phyloP scores from a whole-genome alignment of 2,888 invertebrate genomes.

The Tenthredo scrophulariae region DNA sequence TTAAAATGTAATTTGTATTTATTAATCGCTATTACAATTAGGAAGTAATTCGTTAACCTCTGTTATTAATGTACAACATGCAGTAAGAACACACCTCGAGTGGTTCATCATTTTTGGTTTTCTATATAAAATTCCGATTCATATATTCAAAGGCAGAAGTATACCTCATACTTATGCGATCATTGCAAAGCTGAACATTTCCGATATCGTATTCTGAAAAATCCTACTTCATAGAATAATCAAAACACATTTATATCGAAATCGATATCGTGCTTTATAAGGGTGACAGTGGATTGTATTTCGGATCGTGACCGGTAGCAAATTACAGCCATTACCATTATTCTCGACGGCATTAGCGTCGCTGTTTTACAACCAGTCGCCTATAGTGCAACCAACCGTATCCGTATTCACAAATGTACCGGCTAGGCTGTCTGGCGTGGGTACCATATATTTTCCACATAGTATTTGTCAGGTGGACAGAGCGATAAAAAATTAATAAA shows the following conservation, averaged over 20 bases:
- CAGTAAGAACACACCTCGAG: not conserved
- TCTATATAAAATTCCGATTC: not conserved
- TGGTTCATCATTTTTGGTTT: not conserved
- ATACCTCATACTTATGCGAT: not conserved
- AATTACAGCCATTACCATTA: constrained; percentile 47
- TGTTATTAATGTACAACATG: not conserved
- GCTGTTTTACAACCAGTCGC: constrained; percentile 43
- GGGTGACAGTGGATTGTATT: constrained; percentile 34
- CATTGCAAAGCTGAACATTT: not conserved
- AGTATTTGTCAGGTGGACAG: not conserved
- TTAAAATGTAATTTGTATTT: constrained; percentile 17
- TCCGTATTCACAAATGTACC: constrained; percentile 16
- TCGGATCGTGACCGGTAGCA: constrained; percentile 41
- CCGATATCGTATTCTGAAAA: not conserved
- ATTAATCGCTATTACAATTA: not conserved
- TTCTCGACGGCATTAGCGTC: constrained; percentile 47
- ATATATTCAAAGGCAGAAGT: not conserved
- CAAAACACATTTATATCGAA: constrained; percentile 22
- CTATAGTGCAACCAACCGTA: constrained; percentile 35
- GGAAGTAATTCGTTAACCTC: not conserved
- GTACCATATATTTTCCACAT: not conserved
- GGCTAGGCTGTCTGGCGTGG: constrained; percentile 2
- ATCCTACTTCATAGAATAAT: not conserved
- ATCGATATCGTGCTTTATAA: constrained; percentile 27
- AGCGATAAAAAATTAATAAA: constrained; percentile 32